phyloP scores from a whole-genome alignment of 1,140 invertebrate species.

The Grapholita molesta region DNA sequence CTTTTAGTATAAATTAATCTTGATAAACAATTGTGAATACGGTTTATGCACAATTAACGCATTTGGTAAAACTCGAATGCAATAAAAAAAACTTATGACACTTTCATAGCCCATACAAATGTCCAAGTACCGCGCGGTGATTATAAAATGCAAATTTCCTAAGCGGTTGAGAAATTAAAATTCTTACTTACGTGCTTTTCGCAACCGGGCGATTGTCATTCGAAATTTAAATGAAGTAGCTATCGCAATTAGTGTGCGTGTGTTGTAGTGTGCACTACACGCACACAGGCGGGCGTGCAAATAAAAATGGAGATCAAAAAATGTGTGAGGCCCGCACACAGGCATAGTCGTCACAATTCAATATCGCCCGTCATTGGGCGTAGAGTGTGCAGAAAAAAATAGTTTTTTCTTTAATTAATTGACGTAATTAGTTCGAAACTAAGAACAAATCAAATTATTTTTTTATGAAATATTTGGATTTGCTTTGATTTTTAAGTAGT shows the following conservation, averaged over 20 bases:
- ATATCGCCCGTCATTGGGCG: slow-evolving; percentile 67
- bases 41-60: neutral
- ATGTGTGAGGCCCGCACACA: slow-evolving; percentile 63
- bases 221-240: slow-evolving; percentile 78
- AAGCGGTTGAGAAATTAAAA: slow-evolving; percentile 26
- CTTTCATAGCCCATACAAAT: neutral
- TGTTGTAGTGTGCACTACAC: slow-evolving; percentile 36
- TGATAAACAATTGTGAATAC: too few relatives aligned
- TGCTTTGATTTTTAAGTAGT: too few relatives aligned
- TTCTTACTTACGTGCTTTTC: slow-evolving; percentile 51
- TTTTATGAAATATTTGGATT: too few relatives aligned
- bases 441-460: neutral
- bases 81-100: neutral
- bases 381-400: slow-evolving; percentile 50
- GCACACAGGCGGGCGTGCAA: slow-evolving; percentile 47
- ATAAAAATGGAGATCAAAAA: slow-evolving; percentile 74
- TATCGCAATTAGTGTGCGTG: slow-evolving; percentile 72
- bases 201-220: slow-evolving; percentile 55
- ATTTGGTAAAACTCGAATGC: neutral
- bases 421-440: slow-evolving; percentile 10
- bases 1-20: too few relatives aligned
- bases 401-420: slow-evolving; percentile 20
- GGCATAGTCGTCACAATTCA: slow-evolving; percentile 57
- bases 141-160: slow-evolving; percentile 15
- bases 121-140: neutral